phyloP scores from a whole-genome alignment of 2,797 vertebrate species.

The Eremophila alpestris region DNA sequence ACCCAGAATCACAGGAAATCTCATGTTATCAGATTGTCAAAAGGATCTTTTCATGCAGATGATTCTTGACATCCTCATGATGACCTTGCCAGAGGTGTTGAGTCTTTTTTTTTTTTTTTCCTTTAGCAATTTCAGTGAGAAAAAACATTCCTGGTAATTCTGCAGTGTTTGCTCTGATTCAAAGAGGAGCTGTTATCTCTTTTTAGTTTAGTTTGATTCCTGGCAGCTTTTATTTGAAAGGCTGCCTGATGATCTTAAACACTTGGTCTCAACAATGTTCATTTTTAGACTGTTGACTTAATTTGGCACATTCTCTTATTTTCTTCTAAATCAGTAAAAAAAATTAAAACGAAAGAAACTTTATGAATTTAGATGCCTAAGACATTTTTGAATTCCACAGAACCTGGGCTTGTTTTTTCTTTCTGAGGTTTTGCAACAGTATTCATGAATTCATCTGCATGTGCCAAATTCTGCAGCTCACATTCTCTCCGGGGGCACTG shows the following conservation, averaged over 20 bases:
- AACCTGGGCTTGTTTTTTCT: neutral
- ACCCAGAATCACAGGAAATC: neutral
- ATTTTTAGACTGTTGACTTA: constrained; percentile 29
- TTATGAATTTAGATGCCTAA: neutral
- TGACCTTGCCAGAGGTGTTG: neutral
- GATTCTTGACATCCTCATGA: neutral
- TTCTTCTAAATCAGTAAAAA: neutral
- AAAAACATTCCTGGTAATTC: constrained; percentile 11
- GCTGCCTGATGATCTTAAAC: constrained; percentile 34
- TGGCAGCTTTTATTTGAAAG: constrained; percentile 50
- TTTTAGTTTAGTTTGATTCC: constrained; percentile 47
- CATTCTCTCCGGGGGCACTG: neutral
- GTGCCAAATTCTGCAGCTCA: neutral
- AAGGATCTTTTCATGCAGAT: neutral
- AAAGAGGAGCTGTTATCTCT: constrained; percentile 52
- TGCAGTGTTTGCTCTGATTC: constrained; percentile 33
- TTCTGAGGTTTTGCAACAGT: neutral
- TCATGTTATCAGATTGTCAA: neutral
- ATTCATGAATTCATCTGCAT: neutral
- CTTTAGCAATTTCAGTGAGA: neutral
- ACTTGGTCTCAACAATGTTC: constrained; percentile 45
- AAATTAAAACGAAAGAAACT: neutral
- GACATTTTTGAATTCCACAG: neutral
- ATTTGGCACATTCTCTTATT: constrained; percentile 27
- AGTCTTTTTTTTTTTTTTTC: neutral